Evolutionary conservation across 2,888 invertebrate species (phyloP).

Genomic region (Laothoe populi): DNA sequence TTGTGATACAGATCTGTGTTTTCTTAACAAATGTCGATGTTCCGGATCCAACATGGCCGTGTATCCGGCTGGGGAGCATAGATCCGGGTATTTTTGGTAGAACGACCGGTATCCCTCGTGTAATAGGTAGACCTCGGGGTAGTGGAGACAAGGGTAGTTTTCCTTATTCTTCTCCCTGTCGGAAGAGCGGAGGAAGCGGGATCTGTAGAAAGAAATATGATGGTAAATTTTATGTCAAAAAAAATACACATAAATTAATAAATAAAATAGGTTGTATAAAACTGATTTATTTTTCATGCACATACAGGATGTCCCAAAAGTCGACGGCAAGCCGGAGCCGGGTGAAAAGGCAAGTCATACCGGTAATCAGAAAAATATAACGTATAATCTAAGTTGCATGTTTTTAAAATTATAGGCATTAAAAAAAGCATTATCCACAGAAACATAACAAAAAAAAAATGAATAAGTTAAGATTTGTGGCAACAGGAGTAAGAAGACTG

Average conservation of each 20-base stretch:
- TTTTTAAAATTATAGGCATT: too few species aligned
- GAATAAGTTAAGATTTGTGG: too few species aligned
- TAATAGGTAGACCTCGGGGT: constrained; percentile 97
- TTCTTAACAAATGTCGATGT: constrained; percentile 86
- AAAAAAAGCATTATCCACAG: too few species aligned
- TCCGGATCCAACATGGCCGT: constrained; percentile 94
- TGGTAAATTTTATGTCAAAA: background rate
- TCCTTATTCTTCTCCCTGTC: constrained; percentile 93
- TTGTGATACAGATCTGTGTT: constrained; percentile 83
- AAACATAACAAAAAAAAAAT: too few species aligned
- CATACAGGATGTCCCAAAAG: too few species aligned
- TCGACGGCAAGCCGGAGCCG: too few species aligned
- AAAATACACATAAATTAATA: background rate
- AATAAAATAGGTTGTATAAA: too few species aligned
- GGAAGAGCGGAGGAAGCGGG: constrained; percentile 91
- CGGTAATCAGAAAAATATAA: too few species aligned
- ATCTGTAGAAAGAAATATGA: constrained; percentile 76
- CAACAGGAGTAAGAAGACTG: too few species aligned
- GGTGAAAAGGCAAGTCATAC: too few species aligned
- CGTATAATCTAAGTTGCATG: too few species aligned
- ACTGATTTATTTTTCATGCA: too few species aligned
- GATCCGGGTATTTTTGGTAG: constrained; percentile 86
- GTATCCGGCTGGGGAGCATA: constrained; percentile 89
- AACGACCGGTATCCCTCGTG: constrained; percentile 89
- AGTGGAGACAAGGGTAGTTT: constrained; percentile 93